Evolutionary conservation across 2,797 vertebrate species (phyloP), one percentile per base, ranked within the genome.

Genomic region (Lepus townsendii): DNA sequence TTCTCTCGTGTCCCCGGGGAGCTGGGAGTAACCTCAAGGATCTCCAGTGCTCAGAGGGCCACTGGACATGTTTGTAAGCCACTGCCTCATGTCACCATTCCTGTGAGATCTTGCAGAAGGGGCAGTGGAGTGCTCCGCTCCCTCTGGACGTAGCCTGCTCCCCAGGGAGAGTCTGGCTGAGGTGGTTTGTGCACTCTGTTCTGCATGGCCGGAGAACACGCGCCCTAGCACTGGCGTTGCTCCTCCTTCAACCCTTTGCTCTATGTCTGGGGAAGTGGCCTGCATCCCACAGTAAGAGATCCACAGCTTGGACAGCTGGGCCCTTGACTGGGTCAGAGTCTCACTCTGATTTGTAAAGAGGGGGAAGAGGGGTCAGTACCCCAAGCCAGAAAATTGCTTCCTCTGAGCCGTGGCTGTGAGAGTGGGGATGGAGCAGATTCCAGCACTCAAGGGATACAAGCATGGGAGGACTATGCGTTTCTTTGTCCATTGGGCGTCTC

Each of bases 201-300:
- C 98, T 93, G 68, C 60, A 91, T 54, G 95, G 95, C 62, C 0
- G 13, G 88, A 95, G 79, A 95, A 93, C 75, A 20, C 7, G 32
- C 77, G 26, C 97, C 92, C 65, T 42, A 57, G 91, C 87, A 71
- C 78, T 95, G 83, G 95, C 97, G 97, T 96, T 97, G 95, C 72
- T 50, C 3, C 95, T 97, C 97, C 87, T 79, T 96, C 84, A 95
- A 88, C 90, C 96, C 94, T 97, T 96, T 93, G 95, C 95, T 97
- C 79, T 90, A 68, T 92, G 96, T 83, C 90, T 72, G 38, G 83
- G 88, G 71, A 97, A 95, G 57, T 90, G 96, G 93, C 86, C 91
- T 92, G 93, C 83, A 73, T 96, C 95, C 96, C 88, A 92, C 91
- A 93, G 97, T 9, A 96, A 91, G 96, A 96, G 91, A 94, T 89